Conservation (phyloP, 2,113 vertebrate species). For the Aleadryas rufinucha region DNA sequence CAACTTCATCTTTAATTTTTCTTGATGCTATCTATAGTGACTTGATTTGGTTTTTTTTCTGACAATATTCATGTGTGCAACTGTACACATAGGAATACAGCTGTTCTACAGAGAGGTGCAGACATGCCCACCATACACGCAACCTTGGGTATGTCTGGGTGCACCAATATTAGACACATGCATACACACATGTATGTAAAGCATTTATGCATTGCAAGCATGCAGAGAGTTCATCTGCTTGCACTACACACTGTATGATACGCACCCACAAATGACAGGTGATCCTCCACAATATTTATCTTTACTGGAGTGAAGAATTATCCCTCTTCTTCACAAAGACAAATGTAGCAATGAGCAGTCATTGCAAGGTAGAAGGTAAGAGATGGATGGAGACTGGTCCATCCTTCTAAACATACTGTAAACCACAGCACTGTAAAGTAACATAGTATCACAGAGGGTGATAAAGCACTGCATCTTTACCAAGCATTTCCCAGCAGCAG, state of each 20-base stretch:
- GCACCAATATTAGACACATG: not conserved
- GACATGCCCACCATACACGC: not conserved
- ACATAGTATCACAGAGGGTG: not conserved
- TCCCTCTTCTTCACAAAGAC: slow-evolving; percentile 51
- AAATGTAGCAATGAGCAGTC: slow-evolving; percentile 34
- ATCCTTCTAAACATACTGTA: not conserved
- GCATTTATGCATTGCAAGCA: fast-evolving
- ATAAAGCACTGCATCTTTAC: not conserved
- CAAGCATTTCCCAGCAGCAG: not conserved
- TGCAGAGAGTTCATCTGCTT: not conserved
- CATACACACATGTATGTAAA: not conserved
- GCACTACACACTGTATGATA: not conserved
- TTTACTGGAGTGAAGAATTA: slow-evolving; percentile 19
- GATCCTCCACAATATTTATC: slow-evolving; percentile 26
- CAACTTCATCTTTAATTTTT: not conserved
- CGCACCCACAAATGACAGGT: not conserved
- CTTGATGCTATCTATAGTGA: not conserved
- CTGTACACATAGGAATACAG: not conserved
- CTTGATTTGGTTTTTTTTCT: not conserved
- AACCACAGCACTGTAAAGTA: not conserved
- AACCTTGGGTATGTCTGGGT: not conserved
- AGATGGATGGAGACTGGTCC: slow-evolving; percentile 22
- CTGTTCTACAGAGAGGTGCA: not conserved
- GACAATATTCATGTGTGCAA: not conserved
- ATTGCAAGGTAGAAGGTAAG: not conserved